Conservation (phyloP, 2,888 invertebrate species). For the Linnaemya tessellans region DNA sequence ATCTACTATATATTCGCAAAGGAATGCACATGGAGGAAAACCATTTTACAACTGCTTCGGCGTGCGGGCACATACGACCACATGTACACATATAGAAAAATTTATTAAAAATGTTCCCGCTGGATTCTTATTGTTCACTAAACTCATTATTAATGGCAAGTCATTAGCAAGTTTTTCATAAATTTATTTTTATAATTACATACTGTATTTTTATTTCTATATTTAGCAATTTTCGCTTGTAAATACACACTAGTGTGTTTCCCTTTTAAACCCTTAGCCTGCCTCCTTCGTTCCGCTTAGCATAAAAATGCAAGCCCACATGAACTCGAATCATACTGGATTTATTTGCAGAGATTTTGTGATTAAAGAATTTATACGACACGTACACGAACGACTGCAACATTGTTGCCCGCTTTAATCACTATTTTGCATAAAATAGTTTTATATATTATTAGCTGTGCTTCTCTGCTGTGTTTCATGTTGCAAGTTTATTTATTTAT, state of each 20-base stretch:
- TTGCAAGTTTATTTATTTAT: constrained; percentile 8
- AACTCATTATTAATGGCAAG: background rate
- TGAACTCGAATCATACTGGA: background rate
- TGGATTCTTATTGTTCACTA: too few species aligned
- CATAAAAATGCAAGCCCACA: constrained; percentile 1
- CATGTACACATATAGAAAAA: too few species aligned
- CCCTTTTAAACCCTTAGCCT: background rate
- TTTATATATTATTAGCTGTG: constrained; percentile 8
- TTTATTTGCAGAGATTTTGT: constrained; percentile 8
- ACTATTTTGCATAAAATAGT: constrained; percentile 39
- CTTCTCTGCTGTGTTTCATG: background rate
- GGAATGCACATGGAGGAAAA: too few species aligned
- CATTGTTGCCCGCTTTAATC: constrained; percentile 25
- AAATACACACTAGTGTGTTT: background rate
- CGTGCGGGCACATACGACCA: too few species aligned
- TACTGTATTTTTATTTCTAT: background rate
- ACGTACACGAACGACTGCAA: constrained; percentile 6
- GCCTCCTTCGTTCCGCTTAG: background rate
- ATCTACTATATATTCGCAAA: too few species aligned
- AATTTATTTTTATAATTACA: background rate
- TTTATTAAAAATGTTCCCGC: too few species aligned
- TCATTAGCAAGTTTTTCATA: background rate
- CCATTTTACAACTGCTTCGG: too few species aligned
- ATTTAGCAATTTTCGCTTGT: background rate
- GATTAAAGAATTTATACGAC: constrained; percentile 6